Evolutionary conservation across 1,140 invertebrate species (phyloP).

Genomic region (Drosophila funebris): DNA sequence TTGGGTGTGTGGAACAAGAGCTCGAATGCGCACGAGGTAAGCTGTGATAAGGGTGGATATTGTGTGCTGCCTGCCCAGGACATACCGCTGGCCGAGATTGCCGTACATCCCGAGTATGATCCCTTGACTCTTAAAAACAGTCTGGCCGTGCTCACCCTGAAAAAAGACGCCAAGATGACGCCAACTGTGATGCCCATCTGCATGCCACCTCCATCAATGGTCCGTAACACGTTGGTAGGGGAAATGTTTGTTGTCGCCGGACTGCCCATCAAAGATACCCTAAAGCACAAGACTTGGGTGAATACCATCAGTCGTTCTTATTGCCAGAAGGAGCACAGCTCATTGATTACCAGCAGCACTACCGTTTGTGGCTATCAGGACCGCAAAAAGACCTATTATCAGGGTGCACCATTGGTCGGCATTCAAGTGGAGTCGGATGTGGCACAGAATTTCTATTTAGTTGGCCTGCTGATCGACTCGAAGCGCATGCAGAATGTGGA

Average conservation of each 20-base stretch:
- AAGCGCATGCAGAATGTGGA: neutral
- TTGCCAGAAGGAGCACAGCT: slow-evolving; percentile 33
- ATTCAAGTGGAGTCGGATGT: slow-evolving; percentile 45
- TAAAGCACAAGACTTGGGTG: slow-evolving; percentile 52
- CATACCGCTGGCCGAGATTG: slow-evolving; percentile 55
- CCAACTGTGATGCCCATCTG: slow-evolving; percentile 60
- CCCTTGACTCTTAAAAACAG: slow-evolving; percentile 53
- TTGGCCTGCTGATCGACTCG: slow-evolving; percentile 54
- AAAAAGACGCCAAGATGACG: slow-evolving; percentile 46
- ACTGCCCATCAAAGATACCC: slow-evolving; percentile 11
- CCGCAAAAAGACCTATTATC: slow-evolving; percentile 16
- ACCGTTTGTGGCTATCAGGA: slow-evolving; percentile 53
- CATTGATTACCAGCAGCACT: slow-evolving; percentile 43
- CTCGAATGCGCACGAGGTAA: slow-evolving; percentile 4
- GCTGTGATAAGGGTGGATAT: slow-evolving; percentile 50
- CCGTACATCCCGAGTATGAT: slow-evolving; percentile 67
- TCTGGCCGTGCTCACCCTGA: slow-evolving; percentile 58
- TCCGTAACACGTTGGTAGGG: slow-evolving; percentile 48
- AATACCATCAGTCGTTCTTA: slow-evolving; percentile 48
- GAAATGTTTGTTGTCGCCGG: slow-evolving; percentile 55
- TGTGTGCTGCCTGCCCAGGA: slow-evolving; percentile 63
- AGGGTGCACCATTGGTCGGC: slow-evolving; percentile 58
- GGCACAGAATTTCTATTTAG: slow-evolving; percentile 56
- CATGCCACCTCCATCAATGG: slow-evolving; percentile 50
- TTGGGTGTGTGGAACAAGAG: slow-evolving; percentile 65